Percentiles rank a stretch among this genome's conserved stretches.
Evolutionary conservation across 2,797 vertebrate genomes (phyloP).

Genomic region (Oryzias sinensis): DNA sequence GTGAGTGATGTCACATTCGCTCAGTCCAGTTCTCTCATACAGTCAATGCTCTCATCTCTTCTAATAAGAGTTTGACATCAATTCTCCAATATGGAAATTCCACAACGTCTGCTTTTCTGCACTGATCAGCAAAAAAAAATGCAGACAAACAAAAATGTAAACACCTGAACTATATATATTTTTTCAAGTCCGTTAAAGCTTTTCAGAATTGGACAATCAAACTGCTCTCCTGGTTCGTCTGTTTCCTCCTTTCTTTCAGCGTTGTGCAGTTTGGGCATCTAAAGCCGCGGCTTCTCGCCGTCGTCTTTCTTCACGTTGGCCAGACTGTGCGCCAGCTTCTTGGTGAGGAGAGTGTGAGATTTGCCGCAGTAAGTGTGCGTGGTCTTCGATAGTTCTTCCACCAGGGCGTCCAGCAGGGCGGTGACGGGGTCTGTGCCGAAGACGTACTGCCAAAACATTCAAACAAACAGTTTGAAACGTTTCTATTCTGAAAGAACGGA

Average conservation of each 20-base stretch:
- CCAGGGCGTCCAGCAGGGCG: conserved; percentile 81
- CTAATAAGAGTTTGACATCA: conserved; percentile 39
- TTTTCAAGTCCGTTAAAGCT: too few species aligned
- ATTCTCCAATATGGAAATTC: conserved; percentile 73
- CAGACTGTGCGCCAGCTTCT: conserved; percentile 75
- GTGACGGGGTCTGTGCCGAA: conserved; percentile 82
- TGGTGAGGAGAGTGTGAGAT: conserved; percentile 83
- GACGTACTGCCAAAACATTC: conserved; percentile 73
- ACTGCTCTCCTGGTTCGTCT: too few species aligned
- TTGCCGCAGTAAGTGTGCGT: conserved; percentile 88
- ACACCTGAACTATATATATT: too few species aligned
- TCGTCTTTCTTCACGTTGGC: conserved; percentile 43
- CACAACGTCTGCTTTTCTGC: conserved; percentile 15
- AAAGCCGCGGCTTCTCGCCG: too few species aligned
- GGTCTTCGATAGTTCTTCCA: conserved; percentile 83
- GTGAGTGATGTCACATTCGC: too few species aligned
- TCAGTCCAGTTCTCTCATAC: conserved; percentile 22
- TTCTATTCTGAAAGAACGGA: too few species aligned
- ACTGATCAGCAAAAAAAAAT: conserved; percentile 8
- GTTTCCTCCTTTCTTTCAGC: too few species aligned
- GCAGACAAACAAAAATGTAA: too few species aligned
- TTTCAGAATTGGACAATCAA: too few species aligned
- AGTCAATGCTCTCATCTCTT: conserved; percentile 26
- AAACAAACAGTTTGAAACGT: background rate
- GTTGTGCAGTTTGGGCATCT: too few species aligned